These are phyloP conservation scores for Noctilio leporinus DNA, from an alignment of 2,113 vertebrate genomes.

Conservation along the genomic window DNA sequence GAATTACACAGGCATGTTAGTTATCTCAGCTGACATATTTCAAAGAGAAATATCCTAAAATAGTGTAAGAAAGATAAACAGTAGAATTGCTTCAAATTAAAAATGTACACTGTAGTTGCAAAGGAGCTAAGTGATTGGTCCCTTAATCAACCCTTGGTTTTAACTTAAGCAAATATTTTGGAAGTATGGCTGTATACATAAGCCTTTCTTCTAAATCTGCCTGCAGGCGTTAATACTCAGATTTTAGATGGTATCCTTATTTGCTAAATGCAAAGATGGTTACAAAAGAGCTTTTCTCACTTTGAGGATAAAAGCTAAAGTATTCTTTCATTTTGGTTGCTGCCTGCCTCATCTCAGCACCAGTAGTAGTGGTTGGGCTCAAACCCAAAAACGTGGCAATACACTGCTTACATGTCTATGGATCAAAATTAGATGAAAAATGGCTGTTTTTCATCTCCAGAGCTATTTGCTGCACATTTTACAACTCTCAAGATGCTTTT, in stretches of 20 bases:
- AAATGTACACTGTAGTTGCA: constrained; percentile 59
- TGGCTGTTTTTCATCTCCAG: constrained; percentile 82
- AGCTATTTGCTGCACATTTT: constrained; percentile 85
- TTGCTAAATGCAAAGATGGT: constrained; percentile 80
- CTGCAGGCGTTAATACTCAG: constrained; percentile 76
- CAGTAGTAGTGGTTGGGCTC: constrained; percentile 80
- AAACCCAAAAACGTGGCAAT: constrained; percentile 78
- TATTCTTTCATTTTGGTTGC: constrained; percentile 83
- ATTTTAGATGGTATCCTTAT: constrained; percentile 78
- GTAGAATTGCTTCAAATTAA: constrained; percentile 49
- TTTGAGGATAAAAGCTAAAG: constrained; percentile 81
- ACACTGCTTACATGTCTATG: constrained; percentile 80
- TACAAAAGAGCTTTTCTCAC: constrained; percentile 79
- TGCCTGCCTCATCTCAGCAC: constrained; percentile 77
- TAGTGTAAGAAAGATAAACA: constrained; percentile 63
- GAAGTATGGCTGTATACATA: constrained; percentile 66
- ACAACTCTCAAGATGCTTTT: constrained; percentile 84
- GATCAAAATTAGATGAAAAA: constrained; percentile 88
- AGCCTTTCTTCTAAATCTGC: constrained; percentile 79
- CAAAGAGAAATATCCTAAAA: constrained; percentile 61
- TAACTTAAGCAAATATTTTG: constrained; percentile 70
- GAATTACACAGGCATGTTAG: constrained; percentile 51
- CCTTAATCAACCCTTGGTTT: constrained; percentile 63
- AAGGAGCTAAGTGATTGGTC: constrained; percentile 49
- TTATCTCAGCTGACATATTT: constrained; percentile 65